phyloP scores from a whole-genome alignment of 1,140 invertebrate species.

The Brachionus angularis region DNA sequence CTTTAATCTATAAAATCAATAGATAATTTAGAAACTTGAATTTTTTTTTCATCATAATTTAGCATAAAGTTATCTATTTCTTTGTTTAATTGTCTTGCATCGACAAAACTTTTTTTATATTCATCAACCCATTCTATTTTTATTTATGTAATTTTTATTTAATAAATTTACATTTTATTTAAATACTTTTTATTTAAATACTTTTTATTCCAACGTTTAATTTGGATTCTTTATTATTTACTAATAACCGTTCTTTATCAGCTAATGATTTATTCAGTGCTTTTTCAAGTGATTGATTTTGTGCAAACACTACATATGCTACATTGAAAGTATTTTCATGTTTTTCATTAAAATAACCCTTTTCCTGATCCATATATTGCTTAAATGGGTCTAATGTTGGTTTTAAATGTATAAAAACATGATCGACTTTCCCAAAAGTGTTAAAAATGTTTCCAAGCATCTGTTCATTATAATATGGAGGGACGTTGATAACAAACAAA shows the following conservation, averaged over 20 bases:
- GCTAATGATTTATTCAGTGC: not conserved
- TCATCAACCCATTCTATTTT: conserved; percentile 41
- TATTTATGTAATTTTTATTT: no score
- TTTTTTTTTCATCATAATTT: conserved; percentile 28
- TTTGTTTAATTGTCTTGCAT: conserved; percentile 19
- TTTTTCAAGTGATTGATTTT: conserved; percentile 1
- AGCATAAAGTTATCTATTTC: conserved; percentile 39
- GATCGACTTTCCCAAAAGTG: conserved; percentile 10
- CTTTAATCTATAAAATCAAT: not conserved
- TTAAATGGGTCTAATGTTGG: not conserved
- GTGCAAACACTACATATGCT: conserved; percentile 8
- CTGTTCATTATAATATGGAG: conserved; percentile 9
- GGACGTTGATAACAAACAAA: conserved; percentile 25
- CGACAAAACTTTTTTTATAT: conserved; percentile 29
- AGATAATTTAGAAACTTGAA: not conserved
- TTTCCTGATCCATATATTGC: not conserved
- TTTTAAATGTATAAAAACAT: not conserved
- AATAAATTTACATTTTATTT: not conserved
- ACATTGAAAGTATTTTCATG: conserved; percentile 3
- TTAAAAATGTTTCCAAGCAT: conserved; percentile 19
- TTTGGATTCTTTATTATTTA: not conserved
- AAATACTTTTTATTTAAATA: not conserved
- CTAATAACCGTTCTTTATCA: conserved; percentile 7
- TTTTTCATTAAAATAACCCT: conserved; percentile 34
- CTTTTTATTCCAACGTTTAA: conserved; percentile 31